Percentiles rank a stretch among this genome's conserved stretches.
Conservation (phyloP, 2,888 invertebrate genomes). For the Erebia ligea region DNA sequence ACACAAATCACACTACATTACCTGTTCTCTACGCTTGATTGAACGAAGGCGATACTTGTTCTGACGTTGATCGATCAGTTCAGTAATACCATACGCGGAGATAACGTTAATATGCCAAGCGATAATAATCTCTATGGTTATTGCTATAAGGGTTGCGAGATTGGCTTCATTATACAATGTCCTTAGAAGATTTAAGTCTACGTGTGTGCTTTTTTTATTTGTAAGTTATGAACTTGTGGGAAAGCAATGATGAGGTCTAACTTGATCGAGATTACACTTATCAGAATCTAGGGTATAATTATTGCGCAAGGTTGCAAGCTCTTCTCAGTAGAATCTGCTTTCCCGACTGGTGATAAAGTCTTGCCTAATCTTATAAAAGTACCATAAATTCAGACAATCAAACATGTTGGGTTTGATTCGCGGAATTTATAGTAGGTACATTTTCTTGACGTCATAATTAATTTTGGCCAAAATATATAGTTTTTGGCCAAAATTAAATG, state of each 20-base stretch:
- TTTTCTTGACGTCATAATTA: too few species aligned
- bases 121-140: constrained; percentile 18
- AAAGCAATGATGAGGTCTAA: not conserved
- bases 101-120: constrained; percentile 25
- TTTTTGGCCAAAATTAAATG: too few species aligned
- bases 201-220: not conserved
- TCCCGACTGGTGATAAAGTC: too few species aligned
- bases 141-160: constrained; percentile 17
- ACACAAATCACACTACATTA: constrained; percentile 39
- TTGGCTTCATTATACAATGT: constrained; percentile 1
- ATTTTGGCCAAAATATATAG: too few species aligned
- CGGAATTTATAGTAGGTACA: too few species aligned
- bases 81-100: constrained; percentile 31
- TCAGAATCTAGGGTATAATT: not conserved
- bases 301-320: too few species aligned
- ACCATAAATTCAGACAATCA: too few species aligned
- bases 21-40: constrained; percentile 43
- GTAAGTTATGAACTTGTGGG: not conserved
- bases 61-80: constrained; percentile 44
- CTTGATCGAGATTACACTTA: too few species aligned
- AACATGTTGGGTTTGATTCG: too few species aligned
- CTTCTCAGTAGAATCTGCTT: not conserved
- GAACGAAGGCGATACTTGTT: constrained; percentile 37
- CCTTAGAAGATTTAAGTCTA: constrained; percentile 6
- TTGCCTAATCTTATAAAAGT: too few species aligned